A percentile compares a stretch with the other conserved stretches of the same genome.
Evolutionary conservation across 2,888 invertebrate genomes (phyloP).

Genomic region (Acronicta alni): DNA sequence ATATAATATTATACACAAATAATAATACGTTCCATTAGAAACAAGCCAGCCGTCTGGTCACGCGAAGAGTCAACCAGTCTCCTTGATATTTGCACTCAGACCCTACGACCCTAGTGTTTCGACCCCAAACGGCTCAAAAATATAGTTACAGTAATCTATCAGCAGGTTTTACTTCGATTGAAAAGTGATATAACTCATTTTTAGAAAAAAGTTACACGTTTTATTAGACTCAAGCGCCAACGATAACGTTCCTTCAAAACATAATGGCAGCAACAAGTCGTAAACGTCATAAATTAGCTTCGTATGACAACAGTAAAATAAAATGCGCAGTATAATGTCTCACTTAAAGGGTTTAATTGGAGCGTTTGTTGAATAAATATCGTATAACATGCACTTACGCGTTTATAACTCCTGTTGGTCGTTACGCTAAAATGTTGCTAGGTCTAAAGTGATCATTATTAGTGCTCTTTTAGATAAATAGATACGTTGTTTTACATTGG

Average conservation of each 20-base stretch:
- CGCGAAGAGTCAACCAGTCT: no score
- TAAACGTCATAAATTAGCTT: conserved; percentile 45
- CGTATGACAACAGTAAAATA: conserved; percentile 7
- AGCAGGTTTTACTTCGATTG: no score
- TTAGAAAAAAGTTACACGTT: neutral
- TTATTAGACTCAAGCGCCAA: neutral
- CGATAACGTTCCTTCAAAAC: neutral
- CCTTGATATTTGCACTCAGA: no score
- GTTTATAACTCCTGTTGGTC: conserved; percentile 37
- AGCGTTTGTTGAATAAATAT: conserved; percentile 59
- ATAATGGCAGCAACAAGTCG: conserved; percentile 15
- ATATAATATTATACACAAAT: no score
- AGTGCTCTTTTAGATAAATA: neutral
- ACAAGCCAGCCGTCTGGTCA: no score
- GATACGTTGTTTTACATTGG: neutral
- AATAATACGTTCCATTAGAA: no score
- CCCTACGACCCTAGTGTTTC: no score
- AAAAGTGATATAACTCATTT: no score
- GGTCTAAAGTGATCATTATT: neutral
- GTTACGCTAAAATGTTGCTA: conserved; percentile 23
- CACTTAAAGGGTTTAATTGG: conserved; percentile 65
- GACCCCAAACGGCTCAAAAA: no score
- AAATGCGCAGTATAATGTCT: conserved; percentile 38
- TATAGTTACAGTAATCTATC: no score
- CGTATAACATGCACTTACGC: conserved; percentile 59